Base-by-base conservation (phyloP, 2,888 invertebrate species). In the Sericinus montela region DNA sequence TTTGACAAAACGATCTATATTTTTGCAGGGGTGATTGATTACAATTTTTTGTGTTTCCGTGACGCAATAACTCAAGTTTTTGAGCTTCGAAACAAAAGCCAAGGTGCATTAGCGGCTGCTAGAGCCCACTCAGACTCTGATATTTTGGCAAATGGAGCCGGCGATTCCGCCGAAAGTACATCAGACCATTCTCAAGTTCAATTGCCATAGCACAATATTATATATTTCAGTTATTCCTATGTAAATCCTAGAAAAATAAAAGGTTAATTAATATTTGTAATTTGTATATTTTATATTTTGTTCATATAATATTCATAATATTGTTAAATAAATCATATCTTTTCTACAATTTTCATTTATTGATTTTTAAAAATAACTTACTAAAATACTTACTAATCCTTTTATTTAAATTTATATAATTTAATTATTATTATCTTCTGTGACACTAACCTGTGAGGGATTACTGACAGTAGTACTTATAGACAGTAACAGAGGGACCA, bases 41-140 rank as follows among this genome's bases (percentile, higher is more conserved):
- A 98, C 88, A 99, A 99, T 81, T 99, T 99, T 74, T 90, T 97
- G 58, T 98, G 98, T 84, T 98, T 99, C 82, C 95, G 98, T 32
- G 94, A 97, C 77, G 98, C 97, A 11, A 98, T 99, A 60, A 97
- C 97, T 63, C 96, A 98, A 81, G 97, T 99, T 15, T 98, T 99
- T 82, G 97, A 97, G 72, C 76, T 96, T 46, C 91, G 95, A 41
- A 93, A 93, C 65, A 95, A 94, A 78, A 90, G 90, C 53, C 91
- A 93, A 61, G 91, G 90, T 53, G 69, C 71, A 6, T 73, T 88
- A 1, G 55, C 66, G 0, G 57, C 65, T 15, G 51, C 62, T 13
- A 71, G 77, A 54, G 67, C 57, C 8, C 57, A 51, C 37, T 44
- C 54, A n/a, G 57, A 79, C 73, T 9, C 75, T 74, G 37, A 84